Base-by-base conservation (phyloP, 2,888 invertebrate species). In the Cephus sareptanus region DNA sequence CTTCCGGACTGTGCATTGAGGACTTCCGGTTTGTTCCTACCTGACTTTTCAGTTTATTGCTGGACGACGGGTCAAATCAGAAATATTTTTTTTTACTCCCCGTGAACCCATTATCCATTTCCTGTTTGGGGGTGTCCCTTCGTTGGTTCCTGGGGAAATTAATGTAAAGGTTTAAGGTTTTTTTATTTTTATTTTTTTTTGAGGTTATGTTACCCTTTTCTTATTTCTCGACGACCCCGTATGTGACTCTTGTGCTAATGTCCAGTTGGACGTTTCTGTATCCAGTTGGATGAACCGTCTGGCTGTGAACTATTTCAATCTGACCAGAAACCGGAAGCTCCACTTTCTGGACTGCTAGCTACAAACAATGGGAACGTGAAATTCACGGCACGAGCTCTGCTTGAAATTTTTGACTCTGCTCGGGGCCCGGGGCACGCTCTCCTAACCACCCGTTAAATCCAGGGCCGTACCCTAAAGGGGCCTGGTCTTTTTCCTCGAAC, bases 311-410 rank as follows among this genome's bases (percentile, higher is more conserved):
- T 23, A 56, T 56, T 23, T 81, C 81, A 83, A 84, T 85, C 81
- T 83, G 84, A 80, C 79, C 79, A 80, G 83, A 87, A 88, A 89
- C 88, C 90, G 90, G 90, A 90, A 90, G 89, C 84, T 82, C 79
- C 85, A 86, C 89, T 90, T 89, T 90, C 89, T 87, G 89, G 87
- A 85, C 87, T 86, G 90, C 84, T 90, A 88, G 80, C 81, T 86
- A 85, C 88, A 86, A 90, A 90, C 89, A 90, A 90, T 90, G 88
- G 88, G 85, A 88, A 85, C 85, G 82, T 40, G 80, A 82, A 82
- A 81, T 82, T 83, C 83, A 83, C 80, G 81, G 82, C 79, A 80
- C 81, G 79, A 80, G 79, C 75, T 75, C 77, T 77, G 31, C n/a
- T 74, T 35, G 68, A 70, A 37, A 34, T 33, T 68, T 68, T 40